These are phyloP conservation scores for Caerostris darwini DNA, from an alignment of 1,140 invertebrate genomes.

Conservation along the genomic window DNA sequence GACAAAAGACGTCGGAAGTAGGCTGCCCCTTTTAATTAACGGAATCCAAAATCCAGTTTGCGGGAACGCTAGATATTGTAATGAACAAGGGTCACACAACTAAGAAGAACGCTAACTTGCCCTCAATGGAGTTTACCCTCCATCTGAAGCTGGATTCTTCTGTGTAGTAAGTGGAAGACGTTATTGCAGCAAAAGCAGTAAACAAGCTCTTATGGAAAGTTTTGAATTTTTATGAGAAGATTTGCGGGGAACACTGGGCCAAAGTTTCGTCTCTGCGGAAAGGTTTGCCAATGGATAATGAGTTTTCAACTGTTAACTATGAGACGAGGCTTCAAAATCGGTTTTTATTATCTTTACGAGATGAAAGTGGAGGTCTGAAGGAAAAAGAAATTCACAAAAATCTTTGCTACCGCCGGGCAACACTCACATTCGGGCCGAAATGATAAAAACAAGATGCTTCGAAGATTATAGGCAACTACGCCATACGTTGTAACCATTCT, in stretches of 20 bases:
- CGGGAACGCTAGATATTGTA: neutral
- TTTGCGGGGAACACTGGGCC: slow-evolving; percentile 19
- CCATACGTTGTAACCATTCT: slow-evolving; percentile 24
- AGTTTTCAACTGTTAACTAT: slow-evolving; percentile 19
- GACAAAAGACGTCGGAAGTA: slow-evolving; percentile 27
- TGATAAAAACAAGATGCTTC: slow-evolving; percentile 47
- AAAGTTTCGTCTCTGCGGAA: neutral
- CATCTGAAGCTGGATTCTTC: neutral
- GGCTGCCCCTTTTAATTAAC: slow-evolving; percentile 23
- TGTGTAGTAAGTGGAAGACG: neutral
- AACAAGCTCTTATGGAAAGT: slow-evolving; percentile 54
- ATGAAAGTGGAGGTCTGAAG: neutral
- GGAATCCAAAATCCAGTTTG: slow-evolving; percentile 43
- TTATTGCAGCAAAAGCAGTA: slow-evolving; percentile 46
- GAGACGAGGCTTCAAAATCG: slow-evolving; percentile 23
- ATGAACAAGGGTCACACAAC: neutral
- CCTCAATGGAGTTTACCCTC: neutral
- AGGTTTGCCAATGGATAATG: slow-evolving; percentile 35
- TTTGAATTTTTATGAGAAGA: slow-evolving; percentile 48
- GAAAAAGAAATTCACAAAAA: slow-evolving; percentile 37
- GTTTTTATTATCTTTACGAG: slow-evolving; percentile 42
- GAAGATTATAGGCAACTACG: slow-evolving; percentile 46
- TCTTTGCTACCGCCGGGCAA: neutral
- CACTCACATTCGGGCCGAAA: neutral
- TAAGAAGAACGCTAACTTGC: neutral